These are phyloP conservation scores for Neofelis nebulosa DNA, from an alignment of 2,113 vertebrate species.

Conservation along the genomic window DNA sequence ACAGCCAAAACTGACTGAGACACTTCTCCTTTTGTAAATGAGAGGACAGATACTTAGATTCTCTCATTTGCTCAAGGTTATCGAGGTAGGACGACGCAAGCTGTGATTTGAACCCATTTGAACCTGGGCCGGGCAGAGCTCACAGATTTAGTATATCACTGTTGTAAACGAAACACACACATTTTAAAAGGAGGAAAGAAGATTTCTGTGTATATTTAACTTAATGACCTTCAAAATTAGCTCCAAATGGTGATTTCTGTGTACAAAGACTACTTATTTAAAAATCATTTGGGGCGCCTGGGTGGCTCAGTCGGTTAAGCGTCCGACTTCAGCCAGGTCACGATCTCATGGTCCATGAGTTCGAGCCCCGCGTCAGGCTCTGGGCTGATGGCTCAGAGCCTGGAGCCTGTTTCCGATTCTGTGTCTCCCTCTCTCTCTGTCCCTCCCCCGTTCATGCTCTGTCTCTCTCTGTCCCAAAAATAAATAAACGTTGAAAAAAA, in stretches of 20 bases:
- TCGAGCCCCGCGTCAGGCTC: too few relatives aligned
- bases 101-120: background rate
- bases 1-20: background rate
- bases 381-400: too few relatives aligned
- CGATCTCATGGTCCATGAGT: too few relatives aligned
- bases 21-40: background rate
- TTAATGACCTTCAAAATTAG: slow-evolving; percentile 1
- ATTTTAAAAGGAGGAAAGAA: background rate
- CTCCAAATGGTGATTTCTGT: background rate
- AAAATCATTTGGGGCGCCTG: too few relatives aligned
- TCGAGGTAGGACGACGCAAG: background rate
- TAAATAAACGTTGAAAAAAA: too few relatives aligned
- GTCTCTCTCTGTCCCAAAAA: too few relatives aligned
- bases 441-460: too few relatives aligned
- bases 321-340: too few relatives aligned
- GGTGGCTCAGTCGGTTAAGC: too few relatives aligned
- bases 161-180: background rate
- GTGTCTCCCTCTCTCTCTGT: too few relatives aligned
- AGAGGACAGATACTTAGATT: background rate
- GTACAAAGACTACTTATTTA: background rate
- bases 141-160: background rate
- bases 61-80: background rate
- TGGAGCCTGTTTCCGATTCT: too few relatives aligned
- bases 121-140: background rate
- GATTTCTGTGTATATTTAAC: background rate